Evolutionary conservation across 1,140 invertebrate genomes (phyloP), one percentile per base, ranked within the genome.

Genomic region (Yoshiicerus persimilis): DNA sequence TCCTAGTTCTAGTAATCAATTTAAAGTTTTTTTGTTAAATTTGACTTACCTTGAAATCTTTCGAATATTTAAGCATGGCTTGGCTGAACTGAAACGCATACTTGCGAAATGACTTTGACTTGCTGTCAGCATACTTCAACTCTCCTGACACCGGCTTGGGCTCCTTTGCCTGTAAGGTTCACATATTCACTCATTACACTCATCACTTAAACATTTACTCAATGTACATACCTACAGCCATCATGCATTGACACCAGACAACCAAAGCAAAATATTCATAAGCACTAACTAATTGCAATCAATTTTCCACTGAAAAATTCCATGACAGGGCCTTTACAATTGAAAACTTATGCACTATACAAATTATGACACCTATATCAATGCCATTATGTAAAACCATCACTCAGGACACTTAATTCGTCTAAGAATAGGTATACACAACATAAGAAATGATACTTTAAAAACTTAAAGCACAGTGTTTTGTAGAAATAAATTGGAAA

Each of bases 1-100:
- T n/a, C n/a, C n/a, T n/a, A n/a, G n/a, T n/a, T n/a, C n/a, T n/a
- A n/a, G n/a, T n/a, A n/a, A n/a, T n/a, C n/a, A n/a, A n/a, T n/a
- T n/a, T n/a, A n/a, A n/a, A n/a, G n/a, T n/a, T n/a, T n/a, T n/a
- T n/a, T n/a, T n/a, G n/a, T n/a, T n/a, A n/a, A n/a, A n/a, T n/a
- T n/a, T n/a, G n/a, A n/a, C 20, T 92, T 92, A 95, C 95, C 91
- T 94, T 94, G 92, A 95, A 95, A 92, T 97, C 96, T 91, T 97
- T 97, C 90, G 95, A 97, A 89, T 95, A 96, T 88, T 94, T 95
- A n/a, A 98, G 93, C 91, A 95, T 96, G 0, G 94, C 95, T 91
- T 96, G 95, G 66, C 94, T 95, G 90, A 98, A 95, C 92, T 97
- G 96, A 91, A 97, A 96, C 85, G 95, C 94, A 91, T 95, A 95